Evolutionary conservation across 2,797 vertebrate genomes (phyloP), one percentile per base, ranked within the genome.

Genomic region (Uromys caudimaculatus): DNA sequence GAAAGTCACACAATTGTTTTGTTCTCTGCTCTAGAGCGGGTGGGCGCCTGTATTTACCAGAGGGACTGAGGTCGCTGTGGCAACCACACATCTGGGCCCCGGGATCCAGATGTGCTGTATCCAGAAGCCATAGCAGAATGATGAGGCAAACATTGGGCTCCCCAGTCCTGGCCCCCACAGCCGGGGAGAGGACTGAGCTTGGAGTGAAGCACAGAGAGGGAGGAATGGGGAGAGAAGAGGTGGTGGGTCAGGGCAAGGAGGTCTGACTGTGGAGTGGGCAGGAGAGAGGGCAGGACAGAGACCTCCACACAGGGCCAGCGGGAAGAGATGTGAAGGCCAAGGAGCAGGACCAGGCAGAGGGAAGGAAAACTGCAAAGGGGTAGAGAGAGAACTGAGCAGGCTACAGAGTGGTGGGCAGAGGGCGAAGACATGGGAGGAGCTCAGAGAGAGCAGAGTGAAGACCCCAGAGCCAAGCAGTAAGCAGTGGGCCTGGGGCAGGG

Each of bases 61-160:
- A 97, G 95, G 95, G 91, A 96, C 95, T 3, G 17, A 97, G 97
- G 98, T 98, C 95, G 97, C 98, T 79, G 87, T 96, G 96, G 97
- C 95, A 98, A 98, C 98, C 98, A 98, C 98, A 98, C 98, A 98
- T 98, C 98, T 98, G 98, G 97, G 97, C 94, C 94, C 87, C 64
- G 93, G 97, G 95, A 96, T 97, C 97, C 98, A 98, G 98, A 98
- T 98, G 98, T 98, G 98, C 96, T 93, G 96, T 95, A 97, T 98
- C 97, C 97, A 98, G 97, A 97, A 96, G 96, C 97, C 98, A 98
- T 98, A 97, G 98, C 98, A 90, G 93, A 97, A 93, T 35, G 98
- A 98, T 98, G 98, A 98, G 98, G 94, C 98, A 98, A 98, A 94
- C 67, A 9, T 21, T 50, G 82, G 95, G 95, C 95, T 96, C 93